phyloP scores from a whole-genome alignment of 2,888 invertebrate species.

The Diabrotica balteata region DNA sequence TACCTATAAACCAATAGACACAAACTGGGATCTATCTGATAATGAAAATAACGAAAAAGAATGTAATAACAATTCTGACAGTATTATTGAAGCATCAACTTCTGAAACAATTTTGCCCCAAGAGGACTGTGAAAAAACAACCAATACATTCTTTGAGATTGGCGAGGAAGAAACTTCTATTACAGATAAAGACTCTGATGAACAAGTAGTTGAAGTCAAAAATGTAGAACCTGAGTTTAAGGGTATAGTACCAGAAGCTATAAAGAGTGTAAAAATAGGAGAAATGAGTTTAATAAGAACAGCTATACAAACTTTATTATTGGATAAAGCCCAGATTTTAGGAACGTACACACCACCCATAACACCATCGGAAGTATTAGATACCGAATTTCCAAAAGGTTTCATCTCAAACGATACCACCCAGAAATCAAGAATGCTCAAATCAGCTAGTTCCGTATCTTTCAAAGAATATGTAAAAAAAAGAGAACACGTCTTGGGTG shows the following conservation, averaged over 20 bases:
- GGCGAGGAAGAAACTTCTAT: constrained; percentile 2
- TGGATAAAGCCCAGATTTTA: constrained; percentile 54
- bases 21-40: constrained; percentile 1
- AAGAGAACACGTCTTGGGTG: constrained; percentile 64
- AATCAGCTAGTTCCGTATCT: constrained; percentile 39
- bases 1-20: background rate
- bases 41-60: constrained; percentile 3
- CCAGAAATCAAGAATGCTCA: constrained; percentile 34
- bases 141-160: constrained; percentile 10
- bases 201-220: constrained; percentile 7
- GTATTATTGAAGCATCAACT: no score
- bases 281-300: constrained; percentile 51
- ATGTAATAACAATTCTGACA: background rate
- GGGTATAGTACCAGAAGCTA: constrained; percentile 44
- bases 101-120: background rate
- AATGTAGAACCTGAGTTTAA: constrained; percentile 8
- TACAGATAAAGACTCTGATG: constrained; percentile 2
- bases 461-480: constrained; percentile 53
- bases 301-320: constrained; percentile 55
- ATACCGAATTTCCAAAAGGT: constrained; percentile 36
- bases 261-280: constrained; percentile 41
- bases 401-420: constrained; percentile 1
- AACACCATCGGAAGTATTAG: constrained; percentile 40
- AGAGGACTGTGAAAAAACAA: constrained; percentile 1
- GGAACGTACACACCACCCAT: constrained; percentile 51